Evolutionary conservation across 2,113 vertebrate species (phyloP), one percentile per base, ranked within the genome.

Genomic region (Solea senegalensis): DNA sequence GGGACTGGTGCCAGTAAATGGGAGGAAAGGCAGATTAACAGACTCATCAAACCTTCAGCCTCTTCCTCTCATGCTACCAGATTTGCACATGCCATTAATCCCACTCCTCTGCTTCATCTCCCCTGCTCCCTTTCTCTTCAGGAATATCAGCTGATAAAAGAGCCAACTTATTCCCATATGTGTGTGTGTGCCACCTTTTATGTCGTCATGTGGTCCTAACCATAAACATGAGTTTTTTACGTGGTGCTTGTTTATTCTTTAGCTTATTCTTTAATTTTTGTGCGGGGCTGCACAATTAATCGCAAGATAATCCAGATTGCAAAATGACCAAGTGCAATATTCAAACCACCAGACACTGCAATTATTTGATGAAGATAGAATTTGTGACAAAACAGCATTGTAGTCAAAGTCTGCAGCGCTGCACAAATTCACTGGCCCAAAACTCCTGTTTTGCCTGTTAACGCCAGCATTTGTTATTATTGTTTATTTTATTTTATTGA

Each of bases 1-100:
- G 83, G 76, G 72, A 83, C 73, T 78, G 77, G 58, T 83, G 81
- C 69, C 78, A 85, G 75, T 85, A 85, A 83, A 89, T 81, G 34
- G 78, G 68, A 72, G 55, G 70, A 61, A 74, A 74, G 78, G 56
- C 70, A 85, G 74, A 83, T 82, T 77, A 87, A 74, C 70, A 72
- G 73, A 80, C 70, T 80, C 78, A 86, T 87, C 83, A 84, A 76
- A 72, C 67, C 68, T 72, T 69, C 63, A 73, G 55, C 69, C 21
- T 68, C 69, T 76, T 79, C 44, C 74, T 74, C 56, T 69, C 61
- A 11, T 57, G 56, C 51, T 78, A 65, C 51, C 55, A 39, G 34
- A 43, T 50, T 67, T 26, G 11, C 61, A 55, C 64, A 16, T 7
- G 58, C 58, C 43, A 51, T 55, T 57, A 60, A 69, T 66, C 55